These are phyloP conservation scores for Achlya flavicornis DNA, from an alignment of 2,888 invertebrate species.

Conservation along the genomic window DNA sequence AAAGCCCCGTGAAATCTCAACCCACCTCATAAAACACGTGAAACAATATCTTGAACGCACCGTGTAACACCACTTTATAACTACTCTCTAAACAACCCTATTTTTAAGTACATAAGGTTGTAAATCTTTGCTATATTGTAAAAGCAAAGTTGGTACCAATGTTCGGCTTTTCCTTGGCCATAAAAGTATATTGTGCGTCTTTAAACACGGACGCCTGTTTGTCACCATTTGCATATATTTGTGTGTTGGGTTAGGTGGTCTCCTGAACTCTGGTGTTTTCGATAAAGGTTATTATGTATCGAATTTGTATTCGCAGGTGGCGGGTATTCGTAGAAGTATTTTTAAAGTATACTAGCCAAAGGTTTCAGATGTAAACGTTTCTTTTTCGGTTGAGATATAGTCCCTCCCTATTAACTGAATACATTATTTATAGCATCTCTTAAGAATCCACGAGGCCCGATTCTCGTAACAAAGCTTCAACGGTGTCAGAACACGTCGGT, in stretches of 20 bases:
- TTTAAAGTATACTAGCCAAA: background rate
- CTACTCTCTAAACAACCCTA: conserved; percentile 17
- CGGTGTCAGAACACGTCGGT: too few relatives aligned
- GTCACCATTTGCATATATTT: conserved; percentile 79
- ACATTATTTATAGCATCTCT: background rate
- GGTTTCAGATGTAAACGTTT: background rate
- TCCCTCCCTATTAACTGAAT: too few relatives aligned
- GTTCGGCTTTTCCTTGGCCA: conserved; percentile 75
- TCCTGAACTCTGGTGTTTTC: conserved; percentile 21
- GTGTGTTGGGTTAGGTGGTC: conserved; percentile 5
- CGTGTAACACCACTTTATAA: conserved; percentile 26
- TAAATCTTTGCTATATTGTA: conserved; percentile 27
- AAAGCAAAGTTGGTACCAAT: conserved; percentile 37
- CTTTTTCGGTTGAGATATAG: too few relatives aligned
- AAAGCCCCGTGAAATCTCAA: conserved; percentile 74
- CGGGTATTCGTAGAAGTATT: background rate
- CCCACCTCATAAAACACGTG: conserved; percentile 82
- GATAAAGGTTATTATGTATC: conserved; percentile 7
- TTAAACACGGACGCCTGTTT: conserved; percentile 78
- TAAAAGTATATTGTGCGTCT: conserved; percentile 83
- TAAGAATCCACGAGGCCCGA: background rate
- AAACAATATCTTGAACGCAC: conserved; percentile 75
- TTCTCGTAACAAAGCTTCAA: too few relatives aligned
- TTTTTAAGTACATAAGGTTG: conserved; percentile 23
- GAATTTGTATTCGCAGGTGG: background rate